Conservation (phyloP, 2,888 invertebrate species). For the Eilema griseolum region DNA sequence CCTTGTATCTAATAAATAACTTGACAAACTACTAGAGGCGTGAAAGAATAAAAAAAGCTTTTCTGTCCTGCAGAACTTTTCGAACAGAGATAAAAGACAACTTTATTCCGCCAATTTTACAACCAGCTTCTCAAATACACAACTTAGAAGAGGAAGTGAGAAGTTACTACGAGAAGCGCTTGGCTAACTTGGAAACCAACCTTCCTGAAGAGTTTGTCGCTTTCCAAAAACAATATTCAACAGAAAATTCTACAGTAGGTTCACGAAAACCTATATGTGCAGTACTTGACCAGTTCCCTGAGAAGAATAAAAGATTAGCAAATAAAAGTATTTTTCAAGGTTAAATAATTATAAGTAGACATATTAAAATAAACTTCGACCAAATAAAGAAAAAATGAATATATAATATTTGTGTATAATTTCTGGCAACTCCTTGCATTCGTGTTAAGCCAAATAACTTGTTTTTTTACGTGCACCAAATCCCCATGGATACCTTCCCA, state of each 20-base stretch:
- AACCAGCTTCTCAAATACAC: constrained; percentile 61
- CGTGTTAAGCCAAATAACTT: too few relatives aligned
- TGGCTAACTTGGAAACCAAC: constrained; percentile 62
- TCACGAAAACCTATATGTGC: constrained; percentile 70
- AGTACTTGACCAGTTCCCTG: constrained; percentile 64
- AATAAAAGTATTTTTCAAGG: constrained; percentile 39
- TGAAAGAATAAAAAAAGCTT: background rate
- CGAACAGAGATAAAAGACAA: constrained; percentile 76
- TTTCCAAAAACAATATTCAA: constrained; percentile 54
- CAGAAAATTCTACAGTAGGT: constrained; percentile 68
- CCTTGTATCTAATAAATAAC: too few relatives aligned
- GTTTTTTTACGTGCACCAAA: too few relatives aligned
- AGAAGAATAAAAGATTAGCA: constrained; percentile 68
- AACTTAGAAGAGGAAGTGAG: constrained; percentile 68
- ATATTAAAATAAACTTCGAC: background rate
- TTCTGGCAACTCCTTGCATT: background rate
- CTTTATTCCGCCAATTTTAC: constrained; percentile 59
- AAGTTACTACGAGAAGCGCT: constrained; percentile 57
- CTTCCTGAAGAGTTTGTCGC: constrained; percentile 56
- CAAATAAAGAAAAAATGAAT: too few relatives aligned
- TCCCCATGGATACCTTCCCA: too few relatives aligned
- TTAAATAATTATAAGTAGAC: constrained; percentile 12
- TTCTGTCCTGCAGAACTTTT: constrained; percentile 66
- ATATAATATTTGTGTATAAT: background rate
- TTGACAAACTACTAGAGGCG: background rate